Evolutionary conservation across 2,113 vertebrate species (phyloP), one percentile per base, ranked within the genome.

Genomic region (Fregata magnificens): DNA sequence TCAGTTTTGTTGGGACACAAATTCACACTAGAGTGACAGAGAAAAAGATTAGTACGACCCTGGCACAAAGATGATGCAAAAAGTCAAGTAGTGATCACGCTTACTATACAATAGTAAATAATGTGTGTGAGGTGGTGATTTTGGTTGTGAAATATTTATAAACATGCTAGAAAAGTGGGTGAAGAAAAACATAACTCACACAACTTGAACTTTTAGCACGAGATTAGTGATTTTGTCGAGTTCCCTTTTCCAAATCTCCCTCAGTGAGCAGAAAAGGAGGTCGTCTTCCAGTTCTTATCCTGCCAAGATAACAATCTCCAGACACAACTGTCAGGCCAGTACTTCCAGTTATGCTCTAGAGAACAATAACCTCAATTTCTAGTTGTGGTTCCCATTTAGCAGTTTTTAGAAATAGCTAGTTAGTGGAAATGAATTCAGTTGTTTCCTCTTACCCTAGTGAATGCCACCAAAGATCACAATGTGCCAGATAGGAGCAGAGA

Each of bases 161-260:
- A 70, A 26, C 5, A 4, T 32, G 7, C 16, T 45, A 50, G 69
- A 38, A 81, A 66, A 66, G 20, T 8, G 5, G 11, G 13, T 16
- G 1, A 77, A 62, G 8, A 79, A 84, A 90, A 69, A 9, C 8
- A 7, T 26, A 89, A 29, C 4, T 86, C 3, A 4, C 7, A 3
- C 10, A 74, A 13, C 47, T 71, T 62, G n/a, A 76, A 24, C 8
- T 67, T 50, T 31, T 32, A 53, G 20, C 47, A 63, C 0, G 0
- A 79, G 17, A 74, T 32, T n/a, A 34, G 5, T 14, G 56, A 74
- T 52, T 71, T 74, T 65, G 9, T 34, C n/a, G 26, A 49, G 3
- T 28, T 86, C 19, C 40, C 36, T 59, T 59, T 66, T 77, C n/a
- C 42, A 87, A 84, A 66, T 6, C 21, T 38, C 44, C 16, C 16